Conservation (phyloP, 2,888 invertebrate species). For the Mimumesa dahlbomi region DNA sequence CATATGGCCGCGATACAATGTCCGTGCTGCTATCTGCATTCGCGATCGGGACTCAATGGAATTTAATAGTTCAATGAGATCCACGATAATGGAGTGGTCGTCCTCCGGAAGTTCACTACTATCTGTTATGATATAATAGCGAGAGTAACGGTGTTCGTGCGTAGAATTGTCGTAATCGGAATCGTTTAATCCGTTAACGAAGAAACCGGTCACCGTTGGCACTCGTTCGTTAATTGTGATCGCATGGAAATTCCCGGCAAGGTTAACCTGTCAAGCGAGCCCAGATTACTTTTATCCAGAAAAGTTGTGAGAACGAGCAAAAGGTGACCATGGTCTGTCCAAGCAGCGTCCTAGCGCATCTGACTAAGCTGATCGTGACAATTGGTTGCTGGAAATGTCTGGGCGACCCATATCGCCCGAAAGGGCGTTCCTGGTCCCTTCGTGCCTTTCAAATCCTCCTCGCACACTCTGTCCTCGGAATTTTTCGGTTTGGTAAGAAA, state of each 20-base stretch:
- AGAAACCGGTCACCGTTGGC: neutral
- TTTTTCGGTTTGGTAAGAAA: constrained; percentile 75
- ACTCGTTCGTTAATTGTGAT: constrained; percentile 2
- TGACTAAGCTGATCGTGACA: constrained; percentile 72
- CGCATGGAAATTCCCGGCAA: constrained; percentile 36
- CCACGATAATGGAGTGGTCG: no score
- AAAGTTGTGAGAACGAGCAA: neutral
- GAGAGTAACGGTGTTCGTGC: no score
- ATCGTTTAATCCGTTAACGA: neutral
- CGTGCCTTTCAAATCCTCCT: constrained; percentile 75
- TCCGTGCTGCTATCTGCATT: constrained; percentile 36
- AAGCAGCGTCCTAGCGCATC: constrained; percentile 73
- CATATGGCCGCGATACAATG: no score
- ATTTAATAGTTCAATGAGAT: no score
- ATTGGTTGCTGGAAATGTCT: constrained; percentile 71
- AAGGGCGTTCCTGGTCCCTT: constrained; percentile 69
- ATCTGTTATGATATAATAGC: no score
- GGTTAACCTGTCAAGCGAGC: neutral
- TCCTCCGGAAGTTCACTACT: no score
- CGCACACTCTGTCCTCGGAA: constrained; percentile 74
- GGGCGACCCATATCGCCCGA: constrained; percentile 52
- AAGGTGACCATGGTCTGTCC: constrained; percentile 72
- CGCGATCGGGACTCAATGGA: neutral
- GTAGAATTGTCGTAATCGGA: neutral
- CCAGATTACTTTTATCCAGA: constrained; percentile 5